Percentiles rank a stretch among this genome's conserved stretches.
Conservation (phyloP, 2,113 vertebrate species). For the Hippolais icterina region DNA sequence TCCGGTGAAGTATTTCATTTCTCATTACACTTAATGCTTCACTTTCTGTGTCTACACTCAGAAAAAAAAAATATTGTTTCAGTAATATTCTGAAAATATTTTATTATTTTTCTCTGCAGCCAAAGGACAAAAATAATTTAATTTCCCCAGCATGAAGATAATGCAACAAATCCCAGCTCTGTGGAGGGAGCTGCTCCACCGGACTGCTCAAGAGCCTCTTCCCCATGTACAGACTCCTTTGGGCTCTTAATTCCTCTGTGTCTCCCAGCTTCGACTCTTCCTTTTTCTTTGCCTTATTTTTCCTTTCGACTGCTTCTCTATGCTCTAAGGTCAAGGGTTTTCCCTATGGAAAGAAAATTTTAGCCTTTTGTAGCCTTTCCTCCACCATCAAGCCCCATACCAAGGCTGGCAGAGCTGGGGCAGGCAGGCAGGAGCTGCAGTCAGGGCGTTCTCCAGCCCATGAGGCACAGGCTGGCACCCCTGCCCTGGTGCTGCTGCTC, state of each 20-base stretch:
- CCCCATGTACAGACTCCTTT: neutral
- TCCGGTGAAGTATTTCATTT: neutral
- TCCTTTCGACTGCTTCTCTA: conserved; percentile 9
- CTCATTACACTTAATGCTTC: neutral
- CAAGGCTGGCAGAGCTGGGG: neutral
- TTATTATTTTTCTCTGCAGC: neutral
- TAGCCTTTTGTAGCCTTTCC: neutral
- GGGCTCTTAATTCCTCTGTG: neutral
- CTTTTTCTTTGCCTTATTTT: conserved; percentile 36
- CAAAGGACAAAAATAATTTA: neutral
- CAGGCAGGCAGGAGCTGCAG: neutral
- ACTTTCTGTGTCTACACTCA: neutral
- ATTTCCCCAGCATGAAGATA: neutral
- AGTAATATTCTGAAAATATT: neutral
- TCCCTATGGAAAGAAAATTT: conserved; percentile 4
- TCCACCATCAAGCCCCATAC: neutral
- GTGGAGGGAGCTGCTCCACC: neutral
- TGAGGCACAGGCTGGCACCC: neutral
- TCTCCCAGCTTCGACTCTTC: neutral
- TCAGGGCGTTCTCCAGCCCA: rapidly evolving
- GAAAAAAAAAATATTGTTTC: neutral
- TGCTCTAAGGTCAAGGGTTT: conserved; percentile 25
- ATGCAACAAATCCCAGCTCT: neutral
- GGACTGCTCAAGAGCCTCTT: neutral
- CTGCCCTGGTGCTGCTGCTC: neutral